A percentile compares a stretch with the other conserved stretches of the same genome.
Evolutionary conservation across 2,797 vertebrate species (phyloP).

Genomic region (Siniperca scherzeri): DNA sequence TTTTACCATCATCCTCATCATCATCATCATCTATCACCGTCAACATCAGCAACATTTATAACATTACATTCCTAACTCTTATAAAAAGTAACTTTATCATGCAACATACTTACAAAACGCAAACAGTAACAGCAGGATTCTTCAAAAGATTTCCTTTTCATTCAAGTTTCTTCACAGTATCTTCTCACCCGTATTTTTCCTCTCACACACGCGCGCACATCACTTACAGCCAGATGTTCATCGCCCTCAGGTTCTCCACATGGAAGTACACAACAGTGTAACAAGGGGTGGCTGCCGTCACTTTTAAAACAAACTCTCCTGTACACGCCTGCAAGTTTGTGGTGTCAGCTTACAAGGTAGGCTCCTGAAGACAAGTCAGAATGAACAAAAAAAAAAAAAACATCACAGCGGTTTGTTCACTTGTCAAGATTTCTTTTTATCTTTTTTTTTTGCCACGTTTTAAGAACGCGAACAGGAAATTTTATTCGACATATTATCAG

Average conservation of each 20-base stretch:
- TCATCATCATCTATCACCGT: not conserved
- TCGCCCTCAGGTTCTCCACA: slow-evolving; percentile 51
- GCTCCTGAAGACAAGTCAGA: not conserved
- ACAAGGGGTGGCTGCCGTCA: slow-evolving; percentile 35
- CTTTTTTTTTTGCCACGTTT: not conserved
- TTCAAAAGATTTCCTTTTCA: slow-evolving; percentile 7
- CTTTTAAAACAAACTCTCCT: slow-evolving; percentile 53
- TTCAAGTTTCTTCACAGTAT: slow-evolving; percentile 7
- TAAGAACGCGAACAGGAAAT: not conserved
- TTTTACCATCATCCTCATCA: not conserved
- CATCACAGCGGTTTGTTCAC: not conserved
- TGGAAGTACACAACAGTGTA: slow-evolving; percentile 23
- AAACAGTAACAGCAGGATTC: slow-evolving; percentile 12
- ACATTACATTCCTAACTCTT: not conserved
- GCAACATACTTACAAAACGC: slow-evolving; percentile 50
- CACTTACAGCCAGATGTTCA: slow-evolving; percentile 66
- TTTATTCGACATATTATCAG: not conserved
- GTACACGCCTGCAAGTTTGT: slow-evolving; percentile 50
- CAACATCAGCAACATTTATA: not conserved
- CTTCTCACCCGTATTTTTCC: slow-evolving; percentile 6
- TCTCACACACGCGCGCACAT: slow-evolving; percentile 44
- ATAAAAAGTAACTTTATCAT: not conserved
- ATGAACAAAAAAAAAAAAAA: not conserved
- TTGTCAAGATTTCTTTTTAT: no score
- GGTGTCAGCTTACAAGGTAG: slow-evolving; percentile 75